phyloP scores from a whole-genome alignment of 1,140 invertebrate genomes.

The Sminthurides bifidus region DNA sequence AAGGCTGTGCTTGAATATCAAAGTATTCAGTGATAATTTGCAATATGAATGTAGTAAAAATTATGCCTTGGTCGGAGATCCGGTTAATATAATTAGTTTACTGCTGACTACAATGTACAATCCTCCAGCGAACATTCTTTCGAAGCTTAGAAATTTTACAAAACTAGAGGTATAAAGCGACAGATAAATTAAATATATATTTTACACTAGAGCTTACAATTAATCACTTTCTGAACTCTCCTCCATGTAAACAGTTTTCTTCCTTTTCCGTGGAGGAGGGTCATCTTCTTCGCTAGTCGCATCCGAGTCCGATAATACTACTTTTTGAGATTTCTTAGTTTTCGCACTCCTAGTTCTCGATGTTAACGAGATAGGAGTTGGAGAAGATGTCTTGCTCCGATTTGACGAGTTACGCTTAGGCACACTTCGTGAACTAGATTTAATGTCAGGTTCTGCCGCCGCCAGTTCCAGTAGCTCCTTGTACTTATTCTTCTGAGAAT shows the following conservation, averaged over 20 bases:
- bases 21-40: too few species aligned
- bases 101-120: neutral
- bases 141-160: neutral
- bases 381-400: constrained; percentile 13
- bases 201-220: neutral
- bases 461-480: constrained; percentile 80
- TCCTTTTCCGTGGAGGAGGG: constrained; percentile 12
- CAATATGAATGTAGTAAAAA: too few species aligned
- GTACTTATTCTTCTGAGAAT: constrained; percentile 75
- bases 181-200: neutral
- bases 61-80: too few species aligned
- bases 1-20: too few species aligned
- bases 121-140: neutral
- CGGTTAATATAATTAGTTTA: neutral
- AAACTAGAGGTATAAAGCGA: neutral
- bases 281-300: constrained; percentile 24
- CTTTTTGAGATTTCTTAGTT: constrained; percentile 13
- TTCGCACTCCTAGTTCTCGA: constrained; percentile 18
- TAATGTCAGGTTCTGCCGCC: constrained; percentile 55
- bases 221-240: constrained; percentile 26
- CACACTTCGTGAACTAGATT: constrained; percentile 9
- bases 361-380: neutral
- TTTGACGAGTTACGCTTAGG: constrained; percentile 10
- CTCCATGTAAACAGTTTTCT: constrained; percentile 16
- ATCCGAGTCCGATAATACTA: constrained; percentile 14